Conservation (phyloP, 2,888 invertebrate genomes). For the Branchipolynoe longqiensis region DNA sequence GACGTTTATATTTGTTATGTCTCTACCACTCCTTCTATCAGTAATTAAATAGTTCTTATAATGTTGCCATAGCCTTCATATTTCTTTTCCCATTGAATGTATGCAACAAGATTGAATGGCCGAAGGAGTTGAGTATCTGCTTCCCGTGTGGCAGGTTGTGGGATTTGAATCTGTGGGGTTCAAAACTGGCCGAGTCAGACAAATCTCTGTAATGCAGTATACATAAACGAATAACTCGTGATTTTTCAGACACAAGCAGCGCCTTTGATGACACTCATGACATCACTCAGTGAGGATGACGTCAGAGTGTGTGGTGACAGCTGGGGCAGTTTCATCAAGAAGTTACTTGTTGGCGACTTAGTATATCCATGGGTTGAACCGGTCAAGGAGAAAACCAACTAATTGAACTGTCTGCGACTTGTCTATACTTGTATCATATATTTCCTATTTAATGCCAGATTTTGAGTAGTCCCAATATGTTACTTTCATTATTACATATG, state of each 20-base stretch:
- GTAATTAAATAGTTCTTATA: too few species aligned
- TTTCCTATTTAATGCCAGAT: neutral
- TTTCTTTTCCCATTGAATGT: too few species aligned
- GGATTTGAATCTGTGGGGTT: too few species aligned
- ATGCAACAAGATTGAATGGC: too few species aligned
- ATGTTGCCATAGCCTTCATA: too few species aligned
- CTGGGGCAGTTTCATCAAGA: constrained; percentile 60
- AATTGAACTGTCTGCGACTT: neutral
- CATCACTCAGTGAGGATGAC: neutral
- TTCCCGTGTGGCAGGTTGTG: too few species aligned
- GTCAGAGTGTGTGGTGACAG: constrained; percentile 19
- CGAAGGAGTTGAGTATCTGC: too few species aligned
- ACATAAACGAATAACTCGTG: too few species aligned
- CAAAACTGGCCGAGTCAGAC: too few species aligned
- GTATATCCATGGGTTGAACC: constrained; percentile 76
- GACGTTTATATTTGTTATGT: too few species aligned
- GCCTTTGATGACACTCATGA: constrained; percentile 36
- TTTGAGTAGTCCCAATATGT: neutral
- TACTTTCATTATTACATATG: neutral
- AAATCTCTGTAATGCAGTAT: too few species aligned
- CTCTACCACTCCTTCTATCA: too few species aligned
- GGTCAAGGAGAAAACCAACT: neutral
- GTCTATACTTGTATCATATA: neutral
- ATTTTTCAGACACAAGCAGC: constrained; percentile 60
- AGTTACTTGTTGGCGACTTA: constrained; percentile 72